Base-by-base conservation (phyloP, 2,888 invertebrate species). In the Rambutsinella grinnellia region DNA sequence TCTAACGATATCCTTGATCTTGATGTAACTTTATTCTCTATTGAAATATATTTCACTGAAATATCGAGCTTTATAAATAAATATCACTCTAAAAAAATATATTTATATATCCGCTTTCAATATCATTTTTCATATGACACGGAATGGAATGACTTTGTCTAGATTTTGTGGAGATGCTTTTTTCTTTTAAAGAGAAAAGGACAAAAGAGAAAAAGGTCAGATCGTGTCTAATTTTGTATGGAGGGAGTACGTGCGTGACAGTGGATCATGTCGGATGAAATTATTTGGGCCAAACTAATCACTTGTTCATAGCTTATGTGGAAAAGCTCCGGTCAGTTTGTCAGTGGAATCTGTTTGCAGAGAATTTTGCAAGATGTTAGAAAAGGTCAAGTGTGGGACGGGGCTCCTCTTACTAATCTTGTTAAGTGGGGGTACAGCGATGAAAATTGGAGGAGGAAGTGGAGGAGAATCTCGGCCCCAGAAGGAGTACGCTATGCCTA, bases 191-290 rank as follows among this genome's bases (percentile, higher is more conserved):
- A n/a, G n/a, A n/a, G n/a, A n/a, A n/a, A n/a, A n/a, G 56, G n/a
- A 2, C 27, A 15, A 26, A 56, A 56, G 56, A 6, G 19, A 56
- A 19, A 21, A 23, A 17, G 53, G 53, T 23, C 17, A 23, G 56
- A 56, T 27, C 27, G 26, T 3, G 36, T 36, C 36, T 13, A 36
- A 36, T 36, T 8, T 36, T 36, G 36, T 36, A 36, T 36, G 36
- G 36, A 36, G 26, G 58, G 58, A 19, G 36, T 36, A 58, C 28
- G 58, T 58, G 58, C 58, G 58, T 58, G 58, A 58, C 58, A 36
- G 26, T 8, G 36, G 23, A 27, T 6, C 21, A 56, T 58, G 26
- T 21, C 13, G 13, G 13, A 36, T 13, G 13, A 36, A 36, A 13
- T 13, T 36, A 36, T 36, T n/a, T n/a, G n/a, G n/a, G n/a, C n/a